These are phyloP conservation scores for Tipula helvola DNA, from an alignment of 2,888 invertebrate genomes.

Conservation along the genomic window DNA sequence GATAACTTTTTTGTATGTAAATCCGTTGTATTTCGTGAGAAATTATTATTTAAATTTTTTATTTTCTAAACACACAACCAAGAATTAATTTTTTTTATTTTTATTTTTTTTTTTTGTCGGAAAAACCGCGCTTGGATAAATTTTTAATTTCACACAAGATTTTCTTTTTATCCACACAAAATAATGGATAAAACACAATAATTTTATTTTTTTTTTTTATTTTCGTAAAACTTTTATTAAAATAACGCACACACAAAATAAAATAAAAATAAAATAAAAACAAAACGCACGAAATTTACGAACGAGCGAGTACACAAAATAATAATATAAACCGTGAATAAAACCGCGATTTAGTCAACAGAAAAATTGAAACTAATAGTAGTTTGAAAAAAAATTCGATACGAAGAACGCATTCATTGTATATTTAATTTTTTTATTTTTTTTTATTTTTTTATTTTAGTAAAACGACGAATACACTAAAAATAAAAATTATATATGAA, in stretches of 20 bases:
- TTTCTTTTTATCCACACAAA: neutral
- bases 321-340: neutral
- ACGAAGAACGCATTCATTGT: neutral
- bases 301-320: neutral
- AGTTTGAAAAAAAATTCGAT: constrained; percentile 4
- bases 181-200: neutral
- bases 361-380: constrained; percentile 4
- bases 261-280: neutral
- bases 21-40: neutral
- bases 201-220: neutral
- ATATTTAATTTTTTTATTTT: neutral
- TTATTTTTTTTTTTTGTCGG: neutral
- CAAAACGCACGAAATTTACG: neutral
- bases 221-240: neutral
- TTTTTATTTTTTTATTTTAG: neutral
- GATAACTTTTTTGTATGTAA: neutral
- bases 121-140: neutral
- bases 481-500: neutral
- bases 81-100: neutral
- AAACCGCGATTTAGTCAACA: constrained; percentile 4
- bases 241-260: neutral
- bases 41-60: neutral
- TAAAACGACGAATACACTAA: neutral
- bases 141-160: neutral
- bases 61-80: neutral